Conservation (phyloP, 2,888 invertebrate species). For the Pachydiplax longipennis region DNA sequence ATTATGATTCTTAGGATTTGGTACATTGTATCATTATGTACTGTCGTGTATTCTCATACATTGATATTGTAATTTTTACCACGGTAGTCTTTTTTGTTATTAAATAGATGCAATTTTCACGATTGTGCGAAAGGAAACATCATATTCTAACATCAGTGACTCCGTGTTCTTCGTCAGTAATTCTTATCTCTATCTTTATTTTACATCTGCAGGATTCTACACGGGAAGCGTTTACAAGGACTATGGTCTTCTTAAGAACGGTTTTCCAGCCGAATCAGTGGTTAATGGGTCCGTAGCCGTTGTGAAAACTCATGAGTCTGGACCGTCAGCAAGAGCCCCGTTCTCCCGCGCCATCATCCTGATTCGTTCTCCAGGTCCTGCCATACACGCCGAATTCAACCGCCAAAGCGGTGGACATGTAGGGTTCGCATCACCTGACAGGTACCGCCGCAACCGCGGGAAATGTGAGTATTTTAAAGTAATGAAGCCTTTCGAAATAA, state of each 20-base stretch:
- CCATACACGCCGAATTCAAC: conserved; percentile 81
- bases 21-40: no score
- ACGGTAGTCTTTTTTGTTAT: no score
- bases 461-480: conserved; percentile 62
- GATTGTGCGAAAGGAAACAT: no score
- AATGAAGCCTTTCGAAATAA: no score
- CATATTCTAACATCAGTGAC: neutral
- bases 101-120: no score
- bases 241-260: conserved; percentile 77
- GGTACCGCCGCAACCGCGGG: conserved; percentile 69
- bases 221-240: conserved; percentile 86
- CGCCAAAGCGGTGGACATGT: conserved; percentile 81
- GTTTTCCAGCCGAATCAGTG: conserved; percentile 81
- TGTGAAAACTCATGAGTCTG: conserved; percentile 82
- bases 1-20: no score
- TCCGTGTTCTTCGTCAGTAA: neutral
- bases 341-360: conserved; percentile 75
- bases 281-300: conserved; percentile 78
- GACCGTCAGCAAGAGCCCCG: conserved; percentile 64
- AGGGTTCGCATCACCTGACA: conserved; percentile 76
- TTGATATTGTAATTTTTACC: no score
- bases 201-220: conserved; percentile 67
- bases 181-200: neutral
- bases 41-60: no score
- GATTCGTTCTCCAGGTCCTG: conserved; percentile 75